phyloP scores from a whole-genome alignment of 2,797 vertebrate species.

The Eidolon dupreanum region DNA sequence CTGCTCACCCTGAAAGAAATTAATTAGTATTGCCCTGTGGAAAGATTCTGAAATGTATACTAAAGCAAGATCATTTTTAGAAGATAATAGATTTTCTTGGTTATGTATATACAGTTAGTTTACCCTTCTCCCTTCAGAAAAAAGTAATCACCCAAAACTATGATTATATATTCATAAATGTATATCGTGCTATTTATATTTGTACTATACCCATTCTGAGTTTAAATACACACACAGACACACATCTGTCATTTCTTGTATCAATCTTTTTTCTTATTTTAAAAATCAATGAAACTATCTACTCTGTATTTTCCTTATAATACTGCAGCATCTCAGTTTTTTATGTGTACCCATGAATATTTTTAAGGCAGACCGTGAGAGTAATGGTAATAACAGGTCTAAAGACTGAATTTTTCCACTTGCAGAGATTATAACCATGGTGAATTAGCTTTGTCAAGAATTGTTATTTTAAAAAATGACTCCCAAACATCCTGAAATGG shows the following conservation, averaged over 20 bases:
- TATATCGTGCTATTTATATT: neutral
- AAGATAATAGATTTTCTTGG: neutral
- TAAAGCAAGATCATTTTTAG: neutral
- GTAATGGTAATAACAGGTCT: neutral
- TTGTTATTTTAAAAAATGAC: neutral
- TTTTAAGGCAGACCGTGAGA: neutral
- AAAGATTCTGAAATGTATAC: neutral
- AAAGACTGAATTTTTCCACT: neutral
- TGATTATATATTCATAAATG: neutral
- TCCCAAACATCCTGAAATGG: neutral
- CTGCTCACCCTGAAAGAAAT: neutral
- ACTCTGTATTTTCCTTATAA: neutral
- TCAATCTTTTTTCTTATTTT: neutral
- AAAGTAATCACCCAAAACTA: neutral
- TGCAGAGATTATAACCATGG: neutral
- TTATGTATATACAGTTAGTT: neutral
- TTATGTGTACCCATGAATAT: neutral
- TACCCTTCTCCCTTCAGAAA: neutral
- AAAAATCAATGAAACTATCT: neutral
- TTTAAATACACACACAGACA: neutral
- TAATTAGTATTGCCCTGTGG: neutral
- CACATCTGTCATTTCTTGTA: neutral
- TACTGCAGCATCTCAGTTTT: neutral
- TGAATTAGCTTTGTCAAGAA: neutral
- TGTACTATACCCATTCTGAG: neutral